These are phyloP conservation scores for Zootoca vivipara DNA, from an alignment of 2,113 vertebrate genomes.

Conservation along the genomic window DNA sequence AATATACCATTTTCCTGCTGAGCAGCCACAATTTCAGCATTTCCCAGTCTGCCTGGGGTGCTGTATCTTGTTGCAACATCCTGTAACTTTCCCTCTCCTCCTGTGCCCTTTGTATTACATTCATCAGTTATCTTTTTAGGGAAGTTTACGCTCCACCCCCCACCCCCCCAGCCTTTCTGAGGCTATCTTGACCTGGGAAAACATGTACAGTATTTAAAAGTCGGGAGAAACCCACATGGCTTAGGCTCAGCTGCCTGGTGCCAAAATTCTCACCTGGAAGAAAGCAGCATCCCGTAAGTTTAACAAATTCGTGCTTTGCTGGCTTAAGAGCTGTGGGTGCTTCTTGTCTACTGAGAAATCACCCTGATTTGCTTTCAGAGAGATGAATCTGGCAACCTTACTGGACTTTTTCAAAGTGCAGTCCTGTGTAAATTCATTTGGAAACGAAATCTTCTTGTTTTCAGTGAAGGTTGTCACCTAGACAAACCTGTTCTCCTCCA, in stretches of 20 bases:
- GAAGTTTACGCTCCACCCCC: too few species aligned
- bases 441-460: too few species aligned
- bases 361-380: too few species aligned
- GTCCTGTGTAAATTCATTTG: too few species aligned
- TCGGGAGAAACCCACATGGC: too few species aligned
- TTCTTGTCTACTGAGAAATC: not conserved
- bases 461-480: too few species aligned
- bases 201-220: not conserved
- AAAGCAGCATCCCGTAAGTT: not conserved
- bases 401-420: too few species aligned
- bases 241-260: not conserved
- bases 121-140: not conserved
- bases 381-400: too few species aligned
- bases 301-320: not conserved
- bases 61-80: not conserved
- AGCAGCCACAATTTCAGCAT: not conserved
- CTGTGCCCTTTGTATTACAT: too few species aligned
- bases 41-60: not conserved
- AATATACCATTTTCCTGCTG: not conserved
- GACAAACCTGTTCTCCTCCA: too few species aligned
- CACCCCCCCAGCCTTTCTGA: not conserved
- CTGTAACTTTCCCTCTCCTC: not conserved
- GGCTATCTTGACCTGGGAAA: not conserved
- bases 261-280: not conserved
- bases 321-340: not conserved